phyloP scores from a whole-genome alignment of 2,797 vertebrate genomes.

The Megalops cyprinoides region DNA sequence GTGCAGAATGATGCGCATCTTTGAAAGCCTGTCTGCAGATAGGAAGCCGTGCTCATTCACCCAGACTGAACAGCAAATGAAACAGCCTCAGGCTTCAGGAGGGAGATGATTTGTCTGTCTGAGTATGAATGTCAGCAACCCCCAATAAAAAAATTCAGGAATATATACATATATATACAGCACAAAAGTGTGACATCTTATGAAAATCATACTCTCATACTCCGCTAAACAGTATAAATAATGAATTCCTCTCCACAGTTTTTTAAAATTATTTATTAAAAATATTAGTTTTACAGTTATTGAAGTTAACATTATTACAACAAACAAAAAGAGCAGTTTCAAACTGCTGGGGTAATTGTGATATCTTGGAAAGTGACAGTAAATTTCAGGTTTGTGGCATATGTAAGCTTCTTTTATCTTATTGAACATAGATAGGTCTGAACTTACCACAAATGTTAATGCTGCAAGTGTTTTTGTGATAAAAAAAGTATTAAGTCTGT shows the following conservation, averaged over 20 bases:
- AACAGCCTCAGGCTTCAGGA: not conserved
- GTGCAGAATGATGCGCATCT: not conserved
- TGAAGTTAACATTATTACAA: constrained; percentile 43
- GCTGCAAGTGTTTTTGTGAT: not conserved
- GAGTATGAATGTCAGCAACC: not conserved
- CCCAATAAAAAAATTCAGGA: no score
- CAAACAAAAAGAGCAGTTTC: constrained; percentile 61
- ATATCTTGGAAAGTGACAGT: not conserved
- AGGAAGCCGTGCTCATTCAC: no score
- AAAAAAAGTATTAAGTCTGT: no score
- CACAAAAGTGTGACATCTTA: no score
- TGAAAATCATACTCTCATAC: no score
- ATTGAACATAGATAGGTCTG: no score
- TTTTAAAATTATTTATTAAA: constrained; percentile 34
- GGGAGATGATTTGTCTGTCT: not conserved
- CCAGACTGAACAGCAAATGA: not conserved
- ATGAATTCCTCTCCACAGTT: not conserved
- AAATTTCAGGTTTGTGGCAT: constrained; percentile 20
- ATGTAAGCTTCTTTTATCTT: not conserved
- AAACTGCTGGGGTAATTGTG: constrained; percentile 61
- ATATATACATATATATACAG: no score
- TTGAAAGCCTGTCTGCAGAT: no score
- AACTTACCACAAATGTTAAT: not conserved
- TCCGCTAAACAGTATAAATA: no score
- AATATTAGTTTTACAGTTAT: constrained; percentile 40